Base-by-base conservation (phyloP, 2,113 vertebrate genomes). In the Semicossyphus pulcher region DNA sequence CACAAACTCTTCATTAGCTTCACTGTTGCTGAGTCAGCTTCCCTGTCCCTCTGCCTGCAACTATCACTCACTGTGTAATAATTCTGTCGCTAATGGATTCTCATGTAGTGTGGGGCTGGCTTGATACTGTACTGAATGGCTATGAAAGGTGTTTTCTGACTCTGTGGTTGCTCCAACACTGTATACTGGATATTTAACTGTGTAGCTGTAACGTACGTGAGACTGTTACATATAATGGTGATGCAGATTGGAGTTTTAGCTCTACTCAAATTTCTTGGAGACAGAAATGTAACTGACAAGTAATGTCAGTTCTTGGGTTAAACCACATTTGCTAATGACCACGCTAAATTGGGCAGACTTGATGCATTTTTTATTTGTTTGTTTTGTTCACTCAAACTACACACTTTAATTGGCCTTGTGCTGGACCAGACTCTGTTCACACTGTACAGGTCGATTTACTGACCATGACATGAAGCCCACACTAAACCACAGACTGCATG, bases 11-110 rank as follows among this genome's bases (percentile, higher is more conserved):
- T 80, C 85, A 87, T 89, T 65, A 81, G 63, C 78, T 76, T 86
- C 47, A 81, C 68, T 88, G 83, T 88, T 81, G 84, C 87, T 76
- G 11, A 79, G 76, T 90, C 86, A 83, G 89, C 84, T 71, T 69
- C 82, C 71, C 88, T 69, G 79, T 90, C 69, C 75, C 66, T 18
- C 71, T 36, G 78, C 78, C 83, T 86, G 85, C 75, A 85, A 34
- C 69, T 39, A 57, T 88, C 83, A 74, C 72, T 79, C 76, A 64
- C 75, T 72, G 72, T 87, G 76, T 72, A 66, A 80, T 60, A 73
- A 76, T 15, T 52, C 72, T 82, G 72, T 75, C n/a, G 56, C 72
- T 62, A 37, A 37, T 79, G 59, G 76, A 42, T 63, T 64, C 62
- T 47, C 39, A 42, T 87, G 76, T 72, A 77, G 59, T 81, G 15